These are phyloP conservation scores for Ischnura elegans DNA, from an alignment of 2,888 invertebrate species.

Conservation along the genomic window DNA sequence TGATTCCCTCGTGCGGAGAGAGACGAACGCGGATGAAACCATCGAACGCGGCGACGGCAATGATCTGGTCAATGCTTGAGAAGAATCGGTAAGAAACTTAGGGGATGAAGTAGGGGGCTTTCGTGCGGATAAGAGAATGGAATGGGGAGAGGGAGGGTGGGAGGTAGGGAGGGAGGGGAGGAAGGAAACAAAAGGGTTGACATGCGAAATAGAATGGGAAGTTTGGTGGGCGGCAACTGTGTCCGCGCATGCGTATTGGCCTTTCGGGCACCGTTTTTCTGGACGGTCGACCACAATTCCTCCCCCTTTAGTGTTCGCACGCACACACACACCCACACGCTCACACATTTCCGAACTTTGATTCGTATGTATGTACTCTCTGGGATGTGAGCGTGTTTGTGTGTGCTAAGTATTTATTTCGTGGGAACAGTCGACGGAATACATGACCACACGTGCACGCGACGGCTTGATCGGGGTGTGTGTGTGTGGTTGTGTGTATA, in stretches of 20 bases:
- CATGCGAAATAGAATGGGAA: not conserved
- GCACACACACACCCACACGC: not conserved
- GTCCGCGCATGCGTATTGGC: slow-evolving; percentile 41
- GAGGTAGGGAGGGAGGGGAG: not conserved
- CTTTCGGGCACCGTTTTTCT: not conserved
- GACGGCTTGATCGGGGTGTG: slow-evolving; percentile 71
- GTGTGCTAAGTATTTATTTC: not conserved
- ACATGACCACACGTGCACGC: slow-evolving; percentile 73
- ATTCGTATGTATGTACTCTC: not conserved
- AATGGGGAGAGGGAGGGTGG: not conserved
- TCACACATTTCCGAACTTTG: not conserved
- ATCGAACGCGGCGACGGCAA: not conserved
- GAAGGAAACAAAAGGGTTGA: slow-evolving; percentile 7
- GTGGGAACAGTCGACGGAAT: slow-evolving; percentile 1
- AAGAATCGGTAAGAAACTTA: not conserved
- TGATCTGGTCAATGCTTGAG: not conserved
- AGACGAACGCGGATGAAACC: too few species aligned
- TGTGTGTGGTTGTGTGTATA: too few species aligned
- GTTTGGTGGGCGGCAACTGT: not conserved
- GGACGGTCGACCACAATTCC: not conserved
- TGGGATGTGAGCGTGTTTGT: too few species aligned
- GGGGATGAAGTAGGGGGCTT: not conserved
- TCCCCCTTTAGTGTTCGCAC: not conserved
- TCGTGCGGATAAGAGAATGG: not conserved
- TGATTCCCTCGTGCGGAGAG: too few species aligned